These are phyloP conservation scores for Muraenolepis orangiensis DNA, from an alignment of 2,797 vertebrate genomes.

Conservation along the genomic window DNA sequence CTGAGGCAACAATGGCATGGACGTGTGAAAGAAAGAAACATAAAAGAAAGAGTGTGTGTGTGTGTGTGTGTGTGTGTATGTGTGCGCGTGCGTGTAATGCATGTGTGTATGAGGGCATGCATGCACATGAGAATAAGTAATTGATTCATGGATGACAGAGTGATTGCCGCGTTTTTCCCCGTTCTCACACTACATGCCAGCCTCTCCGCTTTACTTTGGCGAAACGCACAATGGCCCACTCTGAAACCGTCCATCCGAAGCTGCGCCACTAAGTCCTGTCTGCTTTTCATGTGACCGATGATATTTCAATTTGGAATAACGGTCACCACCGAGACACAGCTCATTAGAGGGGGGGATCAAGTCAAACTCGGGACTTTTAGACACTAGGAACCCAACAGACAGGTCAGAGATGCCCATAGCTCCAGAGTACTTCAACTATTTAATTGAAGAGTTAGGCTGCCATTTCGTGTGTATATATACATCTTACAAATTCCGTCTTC, in stretches of 20 bases:
- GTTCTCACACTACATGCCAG: constrained; percentile 2
- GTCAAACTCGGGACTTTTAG: neutral
- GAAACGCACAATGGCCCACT: neutral
- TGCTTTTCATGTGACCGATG: neutral
- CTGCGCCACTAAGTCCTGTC: neutral
- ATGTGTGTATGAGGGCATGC: neutral
- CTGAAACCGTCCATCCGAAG: neutral
- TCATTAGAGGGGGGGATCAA: neutral
- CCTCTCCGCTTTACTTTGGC: neutral
- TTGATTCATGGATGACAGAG: neutral
- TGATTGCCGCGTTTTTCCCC: neutral
- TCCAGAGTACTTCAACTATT: neutral
- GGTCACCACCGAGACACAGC: neutral
- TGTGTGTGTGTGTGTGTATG: neutral
- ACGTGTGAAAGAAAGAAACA: neutral
- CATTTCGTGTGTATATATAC: neutral
- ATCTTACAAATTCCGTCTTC: neutral
- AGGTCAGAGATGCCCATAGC: neutral
- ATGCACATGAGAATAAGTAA: neutral
- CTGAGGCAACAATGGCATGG: neutral
- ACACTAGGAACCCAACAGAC: neutral
- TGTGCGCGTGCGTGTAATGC: neutral
- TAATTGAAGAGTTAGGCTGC: neutral
- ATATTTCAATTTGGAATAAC: neutral
- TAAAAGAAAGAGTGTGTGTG: neutral